Evolutionary conservation across 2,113 vertebrate genomes (phyloP).

Genomic region (Muscicapa adusta): DNA sequence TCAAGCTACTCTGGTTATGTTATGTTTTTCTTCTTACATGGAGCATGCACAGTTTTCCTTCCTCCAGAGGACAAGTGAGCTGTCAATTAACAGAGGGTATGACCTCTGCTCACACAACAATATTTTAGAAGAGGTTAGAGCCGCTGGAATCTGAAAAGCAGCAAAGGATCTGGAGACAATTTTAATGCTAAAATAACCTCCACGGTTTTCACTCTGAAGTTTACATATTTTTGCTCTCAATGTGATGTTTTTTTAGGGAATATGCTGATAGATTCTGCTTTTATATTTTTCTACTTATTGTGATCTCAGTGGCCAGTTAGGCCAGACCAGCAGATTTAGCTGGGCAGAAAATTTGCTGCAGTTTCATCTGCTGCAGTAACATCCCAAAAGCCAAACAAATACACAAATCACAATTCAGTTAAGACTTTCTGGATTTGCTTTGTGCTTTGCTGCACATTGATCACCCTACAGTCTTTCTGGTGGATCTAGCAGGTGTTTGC

Average conservation of each 20-base stretch:
- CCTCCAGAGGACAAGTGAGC: background rate
- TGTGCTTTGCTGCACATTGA: background rate
- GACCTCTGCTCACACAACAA: background rate
- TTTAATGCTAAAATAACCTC: background rate
- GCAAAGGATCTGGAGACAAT: background rate
- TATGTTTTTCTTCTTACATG: background rate
- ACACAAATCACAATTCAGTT: background rate
- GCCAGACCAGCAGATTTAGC: background rate
- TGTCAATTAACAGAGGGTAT: background rate
- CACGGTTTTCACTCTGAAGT: background rate
- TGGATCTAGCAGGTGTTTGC: background rate
- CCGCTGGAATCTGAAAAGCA: background rate
- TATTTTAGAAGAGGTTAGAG: background rate
- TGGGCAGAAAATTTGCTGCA: background rate
- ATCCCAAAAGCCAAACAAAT: background rate
- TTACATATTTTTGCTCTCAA: background rate
- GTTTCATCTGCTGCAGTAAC: background rate
- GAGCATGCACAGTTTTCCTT: background rate
- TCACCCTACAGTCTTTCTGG: background rate
- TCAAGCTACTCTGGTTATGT: background rate
- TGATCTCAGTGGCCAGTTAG: background rate
- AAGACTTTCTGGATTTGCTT: background rate
- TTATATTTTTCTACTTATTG: background rate
- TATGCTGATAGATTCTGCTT: background rate
- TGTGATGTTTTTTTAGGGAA: background rate